phyloP scores from a whole-genome alignment of 2,888 invertebrate species.

The Girardia tigrina region DNA sequence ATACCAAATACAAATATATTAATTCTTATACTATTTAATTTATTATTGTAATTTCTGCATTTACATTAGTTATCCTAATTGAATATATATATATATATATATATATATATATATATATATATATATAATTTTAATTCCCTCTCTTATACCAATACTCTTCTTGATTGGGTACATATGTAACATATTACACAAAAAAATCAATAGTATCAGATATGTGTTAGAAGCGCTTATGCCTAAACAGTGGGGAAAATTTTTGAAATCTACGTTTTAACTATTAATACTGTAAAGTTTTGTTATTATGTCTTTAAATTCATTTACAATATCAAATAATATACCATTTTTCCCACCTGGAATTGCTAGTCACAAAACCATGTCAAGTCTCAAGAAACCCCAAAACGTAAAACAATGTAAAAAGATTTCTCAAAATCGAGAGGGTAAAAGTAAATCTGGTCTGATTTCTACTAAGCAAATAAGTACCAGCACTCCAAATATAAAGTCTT shows the following conservation, averaged over 20 bases:
- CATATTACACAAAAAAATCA: not conserved
- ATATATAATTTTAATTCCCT: not conserved
- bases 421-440: not conserved
- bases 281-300: not conserved
- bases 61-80: not conserved
- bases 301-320: not conserved
- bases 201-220: not conserved
- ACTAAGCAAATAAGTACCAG: not conserved
- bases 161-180: not conserved
- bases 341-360: slow-evolving; percentile 1
- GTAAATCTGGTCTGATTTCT: not conserved
- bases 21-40: not conserved
- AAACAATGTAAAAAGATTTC: not conserved
- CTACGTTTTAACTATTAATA: no score
- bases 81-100: not conserved
- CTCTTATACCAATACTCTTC: not conserved
- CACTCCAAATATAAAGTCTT: not conserved
- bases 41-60: not conserved
- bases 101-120: not conserved
- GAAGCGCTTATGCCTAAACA: no score
- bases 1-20: not conserved
- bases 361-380: not conserved
- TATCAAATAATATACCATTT: not conserved
- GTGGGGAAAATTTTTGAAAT: no score
- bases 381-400: not conserved